Conservation (phyloP, 2,888 invertebrate genomes). For the Drosophila anomalata region DNA sequence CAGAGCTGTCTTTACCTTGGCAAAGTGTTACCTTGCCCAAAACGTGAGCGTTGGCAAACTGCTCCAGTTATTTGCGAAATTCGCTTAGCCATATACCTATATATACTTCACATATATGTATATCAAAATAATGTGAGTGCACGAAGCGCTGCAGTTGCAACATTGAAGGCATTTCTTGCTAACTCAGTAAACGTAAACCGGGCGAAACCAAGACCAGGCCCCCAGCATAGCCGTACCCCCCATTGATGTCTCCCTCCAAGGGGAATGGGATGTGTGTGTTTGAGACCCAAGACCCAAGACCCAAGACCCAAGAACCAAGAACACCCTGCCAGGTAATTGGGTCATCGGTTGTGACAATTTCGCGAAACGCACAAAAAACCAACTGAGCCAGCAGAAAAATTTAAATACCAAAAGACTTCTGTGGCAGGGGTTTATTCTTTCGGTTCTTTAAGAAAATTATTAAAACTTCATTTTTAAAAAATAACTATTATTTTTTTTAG, state of each 20-base stretch:
- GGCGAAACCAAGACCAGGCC: slow-evolving; percentile 36
- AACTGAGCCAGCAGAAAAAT: slow-evolving; percentile 64
- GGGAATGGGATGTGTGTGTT: slow-evolving; percentile 17
- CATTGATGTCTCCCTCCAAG: neutral
- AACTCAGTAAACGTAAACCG: slow-evolving; percentile 61
- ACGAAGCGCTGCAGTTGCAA: slow-evolving; percentile 59
- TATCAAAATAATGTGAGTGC: slow-evolving; percentile 7
- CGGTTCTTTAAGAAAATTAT: neutral
- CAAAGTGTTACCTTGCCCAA: slow-evolving; percentile 50
- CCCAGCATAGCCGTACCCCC: slow-evolving; percentile 13
- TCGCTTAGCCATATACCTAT: slow-evolving; percentile 31
- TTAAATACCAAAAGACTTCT: slow-evolving; percentile 38
- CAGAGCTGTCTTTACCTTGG: slow-evolving; percentile 59
- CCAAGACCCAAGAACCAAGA: slow-evolving; percentile 24
- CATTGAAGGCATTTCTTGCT: slow-evolving; percentile 71
- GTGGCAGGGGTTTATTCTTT: slow-evolving; percentile 1
- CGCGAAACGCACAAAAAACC: slow-evolving; percentile 46
- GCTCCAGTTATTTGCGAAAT: slow-evolving; percentile 67
- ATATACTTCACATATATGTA: slow-evolving; percentile 2
- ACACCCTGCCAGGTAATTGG: slow-evolving; percentile 50
- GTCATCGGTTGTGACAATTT: slow-evolving; percentile 69
- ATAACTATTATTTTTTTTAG: too few relatives aligned
- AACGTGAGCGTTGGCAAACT: slow-evolving; percentile 50
- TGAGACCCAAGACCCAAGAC: slow-evolving; percentile 10
- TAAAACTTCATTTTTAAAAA: neutral